phyloP scores from a whole-genome alignment of 1,140 invertebrate genomes.

The Xylocopa sonorina region DNA sequence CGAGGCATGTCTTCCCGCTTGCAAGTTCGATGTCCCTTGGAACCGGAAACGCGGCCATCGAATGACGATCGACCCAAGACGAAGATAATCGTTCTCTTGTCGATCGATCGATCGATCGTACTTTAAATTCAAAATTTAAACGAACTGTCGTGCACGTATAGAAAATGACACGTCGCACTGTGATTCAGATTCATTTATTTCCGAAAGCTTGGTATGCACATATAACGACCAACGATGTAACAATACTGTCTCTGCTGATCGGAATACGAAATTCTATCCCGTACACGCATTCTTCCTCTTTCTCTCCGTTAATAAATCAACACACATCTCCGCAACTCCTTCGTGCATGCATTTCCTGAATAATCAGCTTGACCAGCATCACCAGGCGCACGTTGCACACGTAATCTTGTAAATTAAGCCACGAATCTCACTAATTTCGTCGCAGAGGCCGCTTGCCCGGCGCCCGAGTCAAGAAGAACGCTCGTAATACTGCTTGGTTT shows the following conservation, averaged over 20 bases:
- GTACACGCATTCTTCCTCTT: slow-evolving; percentile 9
- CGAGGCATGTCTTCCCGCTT: background rate
- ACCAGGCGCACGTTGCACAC: slow-evolving; percentile 50
- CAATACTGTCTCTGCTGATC: slow-evolving; percentile 54
- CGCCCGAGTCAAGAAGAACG: background rate
- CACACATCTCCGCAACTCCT: slow-evolving; percentile 21
- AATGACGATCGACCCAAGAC: background rate
- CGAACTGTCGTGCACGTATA: too few relatives aligned
- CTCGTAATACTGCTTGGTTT: slow-evolving; percentile 55
- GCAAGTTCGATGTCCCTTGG: background rate
- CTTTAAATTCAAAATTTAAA: background rate
- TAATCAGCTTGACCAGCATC: slow-evolving; percentile 48
- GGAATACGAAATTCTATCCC: slow-evolving; percentile 14
- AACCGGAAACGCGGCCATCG: background rate
- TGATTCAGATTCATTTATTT: slow-evolving; percentile 59
- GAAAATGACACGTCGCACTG: background rate
- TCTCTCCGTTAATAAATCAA: slow-evolving; percentile 4
- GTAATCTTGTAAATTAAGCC: slow-evolving; percentile 43
- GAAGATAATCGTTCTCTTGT: background rate
- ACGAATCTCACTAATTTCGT: slow-evolving; percentile 42
- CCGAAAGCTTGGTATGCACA: slow-evolving; percentile 62
- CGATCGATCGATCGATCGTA: background rate
- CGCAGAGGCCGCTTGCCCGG: background rate
- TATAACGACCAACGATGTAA: slow-evolving; percentile 63
- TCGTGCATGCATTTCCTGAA: background rate